Base-by-base conservation (phyloP, 1,140 invertebrate genomes). In the Trachymyrmex cornetzi region DNA sequence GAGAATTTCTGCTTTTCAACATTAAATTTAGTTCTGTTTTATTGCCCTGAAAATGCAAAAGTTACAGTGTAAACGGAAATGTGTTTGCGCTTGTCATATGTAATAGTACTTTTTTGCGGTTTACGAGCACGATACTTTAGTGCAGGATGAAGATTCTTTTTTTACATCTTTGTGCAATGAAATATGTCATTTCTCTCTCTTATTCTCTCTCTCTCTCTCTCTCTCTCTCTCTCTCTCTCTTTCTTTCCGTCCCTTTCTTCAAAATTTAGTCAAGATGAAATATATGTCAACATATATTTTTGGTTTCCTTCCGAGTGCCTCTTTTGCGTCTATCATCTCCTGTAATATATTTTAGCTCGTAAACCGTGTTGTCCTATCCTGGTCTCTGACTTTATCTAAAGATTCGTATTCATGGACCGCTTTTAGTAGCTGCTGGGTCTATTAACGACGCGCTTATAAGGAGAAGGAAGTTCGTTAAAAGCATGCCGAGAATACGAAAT, bases 361-460 rank as follows among this genome's bases (percentile, higher is more conserved):
- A 85, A 85, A 85, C 64, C 48, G 63, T 30, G 72, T 66, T 79
- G 80, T 75, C 55, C 80, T 75, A 63, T 44, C 22, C 59, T 22
- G 48, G 30, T 66, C 59, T 66, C 59, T 75, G 48, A 75, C 80
- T 85, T 69, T 85, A 85, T 75, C 81, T 71, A 75, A 87, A 77
- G 72, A 85, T 87, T 87, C 64, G 79, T 87, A 82, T 87, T 87
- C 79, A 82, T 82, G 61, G 79, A 44, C 67, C 77, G 55, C 69
- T 87, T 82, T 82, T 82, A 71, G 64, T 82, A 82, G 77, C 50
- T 82, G 66, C 77, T 71, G 53, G 53, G 59, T 82, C 57, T 87
- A 87, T 82, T 87, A 82, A 82, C 72, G 77, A 82, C 77, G 55
- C 69, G 85, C 85, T 87, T 87, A 87, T 87, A 87, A 87, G 64